These are phyloP conservation scores for Epizoanthus rinbou DNA, from an alignment of 92 coral and sea anemone species.

Conservation along the genomic window DNA sequence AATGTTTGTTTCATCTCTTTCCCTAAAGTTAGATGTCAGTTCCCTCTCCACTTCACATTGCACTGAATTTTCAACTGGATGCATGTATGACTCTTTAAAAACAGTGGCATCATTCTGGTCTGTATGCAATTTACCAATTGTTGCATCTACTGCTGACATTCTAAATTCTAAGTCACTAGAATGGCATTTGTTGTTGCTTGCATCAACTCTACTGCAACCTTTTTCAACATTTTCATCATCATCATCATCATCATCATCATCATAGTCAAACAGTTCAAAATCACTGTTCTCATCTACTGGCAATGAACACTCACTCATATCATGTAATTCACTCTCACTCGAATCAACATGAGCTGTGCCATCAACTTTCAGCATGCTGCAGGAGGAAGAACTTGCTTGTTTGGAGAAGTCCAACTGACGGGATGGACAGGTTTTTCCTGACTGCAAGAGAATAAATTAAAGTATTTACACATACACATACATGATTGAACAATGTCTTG, in stretches of 20 bases:
- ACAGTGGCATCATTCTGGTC: background rate
- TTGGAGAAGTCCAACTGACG: constrained; percentile 35
- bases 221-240: constrained; percentile 2
- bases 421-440: constrained; percentile 3
- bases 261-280: constrained; percentile 13
- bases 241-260: background rate
- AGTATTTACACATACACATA: too few relatives aligned
- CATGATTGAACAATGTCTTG: background rate
- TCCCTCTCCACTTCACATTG: background rate
- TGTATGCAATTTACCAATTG: background rate
- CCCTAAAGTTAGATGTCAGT: background rate
- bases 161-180: background rate
- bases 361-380: background rate
- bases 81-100: background rate
- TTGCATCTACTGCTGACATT: background rate
- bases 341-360: background rate
- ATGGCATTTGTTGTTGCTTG: background rate
- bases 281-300: constrained; percentile 24
- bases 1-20: background rate
- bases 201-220: background rate
- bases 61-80: constrained; percentile 4
- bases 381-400: background rate
- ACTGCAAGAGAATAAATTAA: background rate
- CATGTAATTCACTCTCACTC: too few relatives aligned
- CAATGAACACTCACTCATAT: background rate